A percentile compares a stretch with the other conserved stretches of the same genome.
Evolutionary conservation across 2,797 vertebrate genomes (phyloP).

Genomic region (Gambelia wislizenii): DNA sequence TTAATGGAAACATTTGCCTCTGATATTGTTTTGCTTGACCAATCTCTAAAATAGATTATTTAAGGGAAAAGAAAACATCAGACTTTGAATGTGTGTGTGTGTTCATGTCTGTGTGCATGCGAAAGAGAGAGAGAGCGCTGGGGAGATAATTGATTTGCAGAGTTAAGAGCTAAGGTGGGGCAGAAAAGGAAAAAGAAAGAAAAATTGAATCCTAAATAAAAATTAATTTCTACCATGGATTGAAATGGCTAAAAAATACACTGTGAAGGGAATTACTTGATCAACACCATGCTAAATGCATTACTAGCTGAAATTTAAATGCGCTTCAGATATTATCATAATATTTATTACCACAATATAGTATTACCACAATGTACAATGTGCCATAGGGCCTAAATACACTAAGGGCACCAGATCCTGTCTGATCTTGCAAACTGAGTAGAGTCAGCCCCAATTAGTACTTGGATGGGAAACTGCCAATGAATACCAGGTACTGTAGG

Average conservation of each 20-base stretch:
- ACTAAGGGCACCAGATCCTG: no score
- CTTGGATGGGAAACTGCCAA: no score
- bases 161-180: slow-evolving; percentile 28
- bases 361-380: no score
- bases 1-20: slow-evolving; percentile 15
- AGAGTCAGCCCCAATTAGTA: no score
- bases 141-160: slow-evolving; percentile 42
- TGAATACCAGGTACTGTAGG: no score
- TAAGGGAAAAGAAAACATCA: slow-evolving; percentile 3
- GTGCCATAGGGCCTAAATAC: no score
- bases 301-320: background rate
- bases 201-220: slow-evolving; percentile 46
- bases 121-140: background rate
- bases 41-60: slow-evolving; percentile 30
- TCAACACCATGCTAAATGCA: background rate
- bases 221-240: slow-evolving; percentile 25
- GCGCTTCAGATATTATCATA: no score
- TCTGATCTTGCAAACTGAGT: no score
- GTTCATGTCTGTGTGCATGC: background rate
- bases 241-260: slow-evolving; percentile 39
- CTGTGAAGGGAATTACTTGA: slow-evolving; percentile 33
- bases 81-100: background rate
- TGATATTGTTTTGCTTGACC: slow-evolving; percentile 27
- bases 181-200: slow-evolving; percentile 31
- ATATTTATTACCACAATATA: no score